phyloP scores from a whole-genome alignment of 1,140 invertebrate species.

The Anastrepha obliqua region DNA sequence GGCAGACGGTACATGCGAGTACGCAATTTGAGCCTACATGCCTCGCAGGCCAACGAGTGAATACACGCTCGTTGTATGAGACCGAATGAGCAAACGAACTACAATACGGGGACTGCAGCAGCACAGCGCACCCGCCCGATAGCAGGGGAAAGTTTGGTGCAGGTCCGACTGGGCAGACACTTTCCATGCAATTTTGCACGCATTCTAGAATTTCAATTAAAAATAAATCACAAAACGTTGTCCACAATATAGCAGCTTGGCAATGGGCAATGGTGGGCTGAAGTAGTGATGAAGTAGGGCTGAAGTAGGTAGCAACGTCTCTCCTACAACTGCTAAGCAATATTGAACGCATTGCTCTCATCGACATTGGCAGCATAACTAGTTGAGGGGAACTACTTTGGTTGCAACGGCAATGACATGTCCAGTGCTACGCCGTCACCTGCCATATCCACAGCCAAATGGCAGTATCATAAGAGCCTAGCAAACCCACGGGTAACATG shows the following conservation, averaged over 20 bases:
- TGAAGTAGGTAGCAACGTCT: background rate
- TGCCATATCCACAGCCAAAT: background rate
- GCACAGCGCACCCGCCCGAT: background rate
- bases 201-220: conserved; percentile 75
- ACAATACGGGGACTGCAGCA: background rate
- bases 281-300: background rate
- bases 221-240: conserved; percentile 72
- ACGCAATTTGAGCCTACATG: conserved; percentile 21
- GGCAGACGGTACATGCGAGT: background rate
- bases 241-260: background rate
- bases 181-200: conserved; percentile 73
- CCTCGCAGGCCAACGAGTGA: conserved; percentile 38
- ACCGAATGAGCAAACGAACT: background rate
- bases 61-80: background rate
- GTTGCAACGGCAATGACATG: conserved; percentile 38
- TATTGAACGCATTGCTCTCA: background rate
- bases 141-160: background rate
- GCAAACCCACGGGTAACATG: background rate
- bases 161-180: conserved; percentile 23
- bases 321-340: background rate
- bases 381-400: background rate
- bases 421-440: background rate
- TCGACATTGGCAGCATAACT: background rate
- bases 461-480: background rate
- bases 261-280: background rate